Evolutionary conservation across 2,113 vertebrate genomes (phyloP).

Genomic region (Motacilla tschutschensis): DNA sequence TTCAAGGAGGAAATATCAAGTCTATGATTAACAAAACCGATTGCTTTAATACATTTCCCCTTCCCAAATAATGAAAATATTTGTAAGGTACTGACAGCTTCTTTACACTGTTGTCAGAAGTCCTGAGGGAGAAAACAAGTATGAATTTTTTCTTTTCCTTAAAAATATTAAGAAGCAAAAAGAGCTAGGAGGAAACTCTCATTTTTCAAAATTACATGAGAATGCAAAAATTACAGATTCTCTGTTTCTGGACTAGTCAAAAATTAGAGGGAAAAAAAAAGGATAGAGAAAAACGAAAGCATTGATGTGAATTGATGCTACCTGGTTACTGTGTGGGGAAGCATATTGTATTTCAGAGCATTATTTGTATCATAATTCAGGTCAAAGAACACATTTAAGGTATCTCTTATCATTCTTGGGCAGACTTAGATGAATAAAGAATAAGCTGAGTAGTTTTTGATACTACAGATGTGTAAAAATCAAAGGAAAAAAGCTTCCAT

Average conservation of each 20-base stretch:
- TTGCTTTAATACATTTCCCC: neutral
- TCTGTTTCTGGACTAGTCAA: neutral
- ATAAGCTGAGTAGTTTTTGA: slow-evolving; percentile 24
- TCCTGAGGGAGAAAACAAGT: neutral
- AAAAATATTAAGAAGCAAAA: neutral
- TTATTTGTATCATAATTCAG: neutral
- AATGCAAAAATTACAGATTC: neutral
- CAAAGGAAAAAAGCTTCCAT: slow-evolving; percentile 41
- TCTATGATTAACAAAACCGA: neutral
- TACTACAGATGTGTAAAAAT: slow-evolving; percentile 37
- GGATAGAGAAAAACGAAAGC: neutral
- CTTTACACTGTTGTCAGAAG: neutral
- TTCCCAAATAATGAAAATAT: neutral
- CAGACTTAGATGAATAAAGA: slow-evolving; percentile 45
- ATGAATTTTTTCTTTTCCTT: neutral
- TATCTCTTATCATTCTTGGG: slow-evolving; percentile 13
- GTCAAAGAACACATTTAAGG: slow-evolving; percentile 12
- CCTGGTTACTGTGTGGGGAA: neutral
- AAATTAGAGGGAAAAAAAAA: neutral
- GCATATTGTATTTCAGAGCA: neutral
- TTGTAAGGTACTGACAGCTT: neutral
- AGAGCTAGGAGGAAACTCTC: neutral
- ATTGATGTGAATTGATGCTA: neutral
- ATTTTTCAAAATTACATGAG: neutral
- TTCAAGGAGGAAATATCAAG: neutral